Evolutionary conservation across 2,888 invertebrate species (phyloP).

Genomic region (Silvanus unidentatus): DNA sequence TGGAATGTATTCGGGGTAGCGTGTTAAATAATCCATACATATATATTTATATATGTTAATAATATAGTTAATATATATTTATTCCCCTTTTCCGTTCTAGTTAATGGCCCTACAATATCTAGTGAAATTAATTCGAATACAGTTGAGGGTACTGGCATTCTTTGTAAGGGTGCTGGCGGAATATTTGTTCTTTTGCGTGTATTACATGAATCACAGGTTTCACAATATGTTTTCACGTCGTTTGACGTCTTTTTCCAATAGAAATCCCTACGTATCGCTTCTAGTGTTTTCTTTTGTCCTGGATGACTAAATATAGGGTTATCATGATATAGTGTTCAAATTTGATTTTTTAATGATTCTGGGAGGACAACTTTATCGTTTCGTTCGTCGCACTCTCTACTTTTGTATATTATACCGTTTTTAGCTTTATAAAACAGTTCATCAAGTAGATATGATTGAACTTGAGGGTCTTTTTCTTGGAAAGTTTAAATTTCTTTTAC

Average conservation of each 20-base stretch:
- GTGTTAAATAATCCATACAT: constrained; percentile 18
- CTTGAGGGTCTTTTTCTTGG: background rate
- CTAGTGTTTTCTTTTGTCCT: background rate
- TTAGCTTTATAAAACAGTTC: background rate
- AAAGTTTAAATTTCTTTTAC: background rate
- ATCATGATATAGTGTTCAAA: constrained; percentile 17
- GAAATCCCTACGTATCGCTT: constrained; percentile 9
- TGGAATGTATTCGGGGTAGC: constrained; percentile 18
- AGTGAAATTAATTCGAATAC: constrained; percentile 19
- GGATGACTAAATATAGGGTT: background rate
- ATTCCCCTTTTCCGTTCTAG: constrained; percentile 14
- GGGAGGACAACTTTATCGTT: background rate
- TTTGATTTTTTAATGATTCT: background rate
- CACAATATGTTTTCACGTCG: constrained; percentile 16
- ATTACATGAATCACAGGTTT: constrained; percentile 19
- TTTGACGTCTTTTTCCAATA: constrained; percentile 19
- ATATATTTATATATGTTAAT: no score
- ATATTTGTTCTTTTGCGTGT: constrained; percentile 10
- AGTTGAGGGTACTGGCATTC: constrained; percentile 2
- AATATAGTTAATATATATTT: constrained; percentile 24
- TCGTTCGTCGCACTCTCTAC: background rate
- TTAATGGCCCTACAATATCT: constrained; percentile 25
- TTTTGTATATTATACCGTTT: background rate
- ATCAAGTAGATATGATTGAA: background rate
- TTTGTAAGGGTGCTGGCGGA: background rate